phyloP scores from a whole-genome alignment of 1,140 invertebrate genomes.

The Hestina assimilis region DNA sequence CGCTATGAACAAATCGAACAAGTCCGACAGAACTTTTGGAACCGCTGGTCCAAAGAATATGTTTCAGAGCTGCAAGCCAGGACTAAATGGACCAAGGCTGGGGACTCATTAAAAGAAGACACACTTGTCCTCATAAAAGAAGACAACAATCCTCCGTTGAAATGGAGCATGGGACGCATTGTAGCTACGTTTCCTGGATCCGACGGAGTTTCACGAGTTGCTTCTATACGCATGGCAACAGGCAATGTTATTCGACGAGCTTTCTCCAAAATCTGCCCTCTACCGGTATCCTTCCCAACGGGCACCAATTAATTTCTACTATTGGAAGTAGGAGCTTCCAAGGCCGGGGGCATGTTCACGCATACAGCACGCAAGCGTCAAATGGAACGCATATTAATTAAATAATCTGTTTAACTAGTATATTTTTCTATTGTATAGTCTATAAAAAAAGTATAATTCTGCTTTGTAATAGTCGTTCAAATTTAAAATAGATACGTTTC shows the following conservation, averaged over 20 bases:
- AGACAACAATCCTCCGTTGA: slow-evolving; percentile 21
- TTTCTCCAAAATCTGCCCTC: slow-evolving; percentile 5
- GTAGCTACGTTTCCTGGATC: slow-evolving; percentile 4
- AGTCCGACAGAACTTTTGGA: slow-evolving; percentile 23
- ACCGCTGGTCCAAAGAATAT: slow-evolving; percentile 20
- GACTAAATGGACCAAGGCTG: slow-evolving; percentile 15
- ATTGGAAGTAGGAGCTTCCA: not conserved
- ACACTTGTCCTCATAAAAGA: slow-evolving; percentile 26
- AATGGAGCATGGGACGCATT: slow-evolving; percentile 19
- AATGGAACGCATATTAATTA: no score
- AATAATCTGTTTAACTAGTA: no score
- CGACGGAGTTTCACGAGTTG: slow-evolving; percentile 18
- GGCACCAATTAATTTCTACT: no score
- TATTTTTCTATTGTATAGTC: no score
- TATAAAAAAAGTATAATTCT: no score
- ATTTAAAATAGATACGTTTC: no score
- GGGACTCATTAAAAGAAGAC: not conserved
- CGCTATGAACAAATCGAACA: slow-evolving; percentile 10
- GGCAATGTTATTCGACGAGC: not conserved
- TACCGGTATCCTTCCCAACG: not conserved
- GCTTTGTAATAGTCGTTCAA: no score
- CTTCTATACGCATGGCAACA: not conserved
- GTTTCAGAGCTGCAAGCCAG: slow-evolving; percentile 19
- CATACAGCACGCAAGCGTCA: no score
- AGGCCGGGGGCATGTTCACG: no score